These are phyloP conservation scores for Papilio dardanus DNA, from an alignment of 1,140 invertebrate species.

Conservation along the genomic window DNA sequence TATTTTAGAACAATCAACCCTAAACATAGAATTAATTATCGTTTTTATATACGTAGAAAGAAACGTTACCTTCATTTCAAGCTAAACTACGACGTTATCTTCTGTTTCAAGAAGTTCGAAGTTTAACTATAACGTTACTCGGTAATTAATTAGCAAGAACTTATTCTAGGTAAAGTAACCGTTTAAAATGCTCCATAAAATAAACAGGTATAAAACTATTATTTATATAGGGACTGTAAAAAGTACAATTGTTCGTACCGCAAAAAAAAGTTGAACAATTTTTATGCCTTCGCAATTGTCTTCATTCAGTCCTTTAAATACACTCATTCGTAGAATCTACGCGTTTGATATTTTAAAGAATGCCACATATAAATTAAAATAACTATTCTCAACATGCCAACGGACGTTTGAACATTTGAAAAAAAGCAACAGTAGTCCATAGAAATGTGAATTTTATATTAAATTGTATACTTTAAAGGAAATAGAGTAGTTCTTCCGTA, in stretches of 20 bases:
- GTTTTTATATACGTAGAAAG: background rate
- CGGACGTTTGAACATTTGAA: background rate
- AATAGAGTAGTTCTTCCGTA: background rate
- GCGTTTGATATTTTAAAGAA: background rate
- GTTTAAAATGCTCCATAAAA: slow-evolving; percentile 32
- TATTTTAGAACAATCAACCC: background rate
- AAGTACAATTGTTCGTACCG: slow-evolving; percentile 61
- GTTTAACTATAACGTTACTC: background rate
- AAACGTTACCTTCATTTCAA: background rate
- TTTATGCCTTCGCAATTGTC: slow-evolving; percentile 58
- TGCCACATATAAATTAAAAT: slow-evolving; percentile 8
- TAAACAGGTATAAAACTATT: slow-evolving; percentile 66
- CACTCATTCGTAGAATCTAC: background rate
- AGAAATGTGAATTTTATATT: background rate
- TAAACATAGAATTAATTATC: background rate
- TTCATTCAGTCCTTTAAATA: slow-evolving; percentile 42
- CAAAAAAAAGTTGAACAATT: slow-evolving; percentile 61
- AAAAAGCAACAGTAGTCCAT: background rate
- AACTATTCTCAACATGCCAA: background rate
- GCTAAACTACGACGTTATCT: background rate
- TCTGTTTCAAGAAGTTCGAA: background rate
- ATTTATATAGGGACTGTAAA: slow-evolving; percentile 51
- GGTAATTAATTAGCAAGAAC: slow-evolving; percentile 9
- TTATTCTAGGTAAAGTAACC: slow-evolving; percentile 36
- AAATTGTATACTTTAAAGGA: background rate